Base-by-base conservation (phyloP, 1,140 invertebrate species). In the Drosophila sp. region DNA sequence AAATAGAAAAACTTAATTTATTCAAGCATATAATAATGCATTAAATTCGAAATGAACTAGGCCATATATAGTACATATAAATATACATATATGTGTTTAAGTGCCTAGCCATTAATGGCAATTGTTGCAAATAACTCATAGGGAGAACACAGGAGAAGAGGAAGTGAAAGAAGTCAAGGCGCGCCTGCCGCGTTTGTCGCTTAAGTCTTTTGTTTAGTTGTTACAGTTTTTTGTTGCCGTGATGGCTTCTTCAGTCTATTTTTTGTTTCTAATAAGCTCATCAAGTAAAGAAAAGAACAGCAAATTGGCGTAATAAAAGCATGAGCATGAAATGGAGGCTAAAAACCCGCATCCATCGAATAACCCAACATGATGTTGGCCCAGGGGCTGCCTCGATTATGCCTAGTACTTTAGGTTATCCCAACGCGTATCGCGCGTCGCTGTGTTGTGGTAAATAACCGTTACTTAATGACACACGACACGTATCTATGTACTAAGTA, bases 401-500 rank as follows among this genome's bases (percentile, higher is more conserved):
- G 29, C 29, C 14, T 3, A 14, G 14, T 34, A 51, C 27, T 34
- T 32, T 13, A 9, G 48, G 27, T 34, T 53, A 51, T 2, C 48
- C 13, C 14, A 34, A 6, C 14, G 36, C 36, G 36, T 38, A 38
- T 38, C 36, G 36, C 72, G 72, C 75, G 32, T 58, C 48, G 46
- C 32, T 58, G 67, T 65, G 67, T 65, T 54, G 59, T 59, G 63
- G 71, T 67, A 64, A 80, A 80, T 76, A 78, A 83, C 80, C 67
- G 63, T 83, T 83, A 76, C 40, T 62, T 65, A 66, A 72, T 76
- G 79, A 80, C 73, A 80, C 79, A 81, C 72, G 73, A 75, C 66
- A 77, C 78, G 58, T 78, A 72, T 61, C 57, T n/a, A n/a, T n/a
- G n/a, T n/a, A n/a, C n/a, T 21, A 21, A 1, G 21, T 21, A 21